Base-by-base conservation (phyloP, 2,797 vertebrate genomes). In the Pyrrhura leucotis region DNA sequence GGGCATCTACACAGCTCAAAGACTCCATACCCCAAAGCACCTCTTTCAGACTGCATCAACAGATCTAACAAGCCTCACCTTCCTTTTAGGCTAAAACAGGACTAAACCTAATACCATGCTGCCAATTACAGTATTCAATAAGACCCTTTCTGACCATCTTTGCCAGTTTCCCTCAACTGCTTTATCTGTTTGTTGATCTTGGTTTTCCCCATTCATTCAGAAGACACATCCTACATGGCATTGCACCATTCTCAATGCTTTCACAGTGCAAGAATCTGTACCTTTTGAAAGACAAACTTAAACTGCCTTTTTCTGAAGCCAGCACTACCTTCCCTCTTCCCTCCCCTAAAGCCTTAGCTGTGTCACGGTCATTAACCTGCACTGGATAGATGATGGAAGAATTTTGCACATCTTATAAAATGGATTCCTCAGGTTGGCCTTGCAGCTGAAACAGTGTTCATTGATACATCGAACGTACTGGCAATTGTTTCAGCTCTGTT, bases 381-480 rank as follows among this genome's bases (percentile, higher is more conserved):
- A 2, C 67, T 9, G 37, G 80, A 42, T 19, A 83, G 73, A 74
- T 62, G 79, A 67, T n/a, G 40, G 72, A 33, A 89, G 51, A 54
- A 85, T 59, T 72, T 45, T 29, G 12, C 44, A 42, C 69, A 28
- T 69, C 85, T 89, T 45, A 35, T 51, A 18, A 82, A 92, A 94
- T 67, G 29, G 77, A 95, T 89, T 76, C 90, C 93, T 91, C 77
- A 47, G 80, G 62, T 78, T 87, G 63, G 58, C 91, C 37, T 2
- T 22, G 51, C 51, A 88, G 76, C 76, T 67, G 59, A 61, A 85
- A 83, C 5, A 84, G 73, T 78, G 44, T 21, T 90, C 74, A 75
- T 58, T 28, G 85, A 90, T 8, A 50, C 56, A 11, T 35, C 12
- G 44, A 76, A 33, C 2, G 2, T 21, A 44, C 22, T 2, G 0